Base-by-base conservation (phyloP, 2,113 vertebrate species). In the Gymnogyps californianus region DNA sequence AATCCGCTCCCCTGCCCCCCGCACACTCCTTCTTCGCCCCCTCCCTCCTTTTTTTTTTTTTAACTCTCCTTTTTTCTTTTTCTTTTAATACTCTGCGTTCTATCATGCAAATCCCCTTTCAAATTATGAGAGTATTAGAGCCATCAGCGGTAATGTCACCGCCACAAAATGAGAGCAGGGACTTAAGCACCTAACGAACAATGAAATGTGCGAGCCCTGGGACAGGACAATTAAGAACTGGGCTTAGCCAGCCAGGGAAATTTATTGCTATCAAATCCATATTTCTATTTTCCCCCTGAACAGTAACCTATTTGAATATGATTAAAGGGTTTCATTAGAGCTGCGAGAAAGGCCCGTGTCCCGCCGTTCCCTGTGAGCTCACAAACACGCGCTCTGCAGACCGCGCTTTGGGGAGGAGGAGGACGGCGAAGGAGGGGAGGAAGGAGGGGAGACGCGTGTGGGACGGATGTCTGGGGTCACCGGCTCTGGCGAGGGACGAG, bases 261-360 rank as follows among this genome's bases (percentile, higher is more conserved):
- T 99, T 99, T 99, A 99, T 99, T 99, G 99, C 99, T 99, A 99
- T 99, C 99, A 99, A 99, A 99, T 99, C 99, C 99, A 99, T 99
- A 99, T 99, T 99, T 99, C 99, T 99, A 99, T 99, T 99, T 99
- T 99, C 98, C 98, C 98, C 98, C 99, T 99, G 99, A 99, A 99
- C 99, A 99, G 99, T 99, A 99, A 99, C 99, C 99, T 99, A 99
- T 99, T 99, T 99, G 99, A 99, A 99, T 99, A 99, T 99, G 99
- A 99, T 99, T 99, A 99, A 99, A 99, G 99, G 99, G 98, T 98
- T 98, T 98, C 98, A 98, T 98, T 98, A 98, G 98, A 97, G 98
- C 97, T 86, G 97, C 98, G 98, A 98, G 98, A 98, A 98, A 98
- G 98, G 98, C 98, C 98, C 89, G 65, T 97, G 97, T 98, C 98